Base-by-base conservation (phyloP, 2,888 invertebrate species). In the Himalopsyche anomala region DNA sequence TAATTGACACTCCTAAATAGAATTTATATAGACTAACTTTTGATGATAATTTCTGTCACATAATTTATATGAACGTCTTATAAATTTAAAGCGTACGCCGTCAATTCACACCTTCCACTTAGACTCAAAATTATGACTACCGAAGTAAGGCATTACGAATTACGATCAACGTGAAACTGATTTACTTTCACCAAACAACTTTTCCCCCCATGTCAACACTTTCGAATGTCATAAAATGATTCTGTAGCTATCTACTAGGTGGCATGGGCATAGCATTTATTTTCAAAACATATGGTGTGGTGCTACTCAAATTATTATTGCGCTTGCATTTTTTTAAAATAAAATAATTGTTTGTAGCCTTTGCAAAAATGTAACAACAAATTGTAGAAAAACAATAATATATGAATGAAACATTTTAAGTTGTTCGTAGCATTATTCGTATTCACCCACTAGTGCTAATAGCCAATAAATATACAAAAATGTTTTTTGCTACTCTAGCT, bases 191-290 rank as follows among this genome's bases (percentile, higher is more conserved):
- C 80, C 38, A 80, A 80, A 80, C 80, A 80, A 38, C 80, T 80
- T 80, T 80, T 42, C 40, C 80, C 42, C 80, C 38, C 54, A 91
- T 19, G 62, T 62, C 62, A 62, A 62, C 62, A 62, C 62, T 62
- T 62, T 62, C 62, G 62, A 62, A 62, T 62, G 62, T 62, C 62
- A 62, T 9, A 28, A 62, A 62, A 28, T 11, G 8, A 11, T 62
- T 62, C 28, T 19, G 9, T n/a, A 19, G 4, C 3, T 62, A 4
- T 62, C 19, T 19, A 15, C 28, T 28, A 62, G 28, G 28, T 6
- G 62, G 62, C 28, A 19, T 62, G 28, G 19, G 51, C 51, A 15
- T 51, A 15, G 51, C 51, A 51, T 51, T 51, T 4, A 11, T 11
- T 45, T 11, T 51, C 51, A 12, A 15, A 51, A 28, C 28, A 28